Percentiles rank a stretch among this genome's conserved stretches.
Evolutionary conservation across 2,797 vertebrate species (phyloP).

Genomic region (Acrossocheilus fasciatus): DNA sequence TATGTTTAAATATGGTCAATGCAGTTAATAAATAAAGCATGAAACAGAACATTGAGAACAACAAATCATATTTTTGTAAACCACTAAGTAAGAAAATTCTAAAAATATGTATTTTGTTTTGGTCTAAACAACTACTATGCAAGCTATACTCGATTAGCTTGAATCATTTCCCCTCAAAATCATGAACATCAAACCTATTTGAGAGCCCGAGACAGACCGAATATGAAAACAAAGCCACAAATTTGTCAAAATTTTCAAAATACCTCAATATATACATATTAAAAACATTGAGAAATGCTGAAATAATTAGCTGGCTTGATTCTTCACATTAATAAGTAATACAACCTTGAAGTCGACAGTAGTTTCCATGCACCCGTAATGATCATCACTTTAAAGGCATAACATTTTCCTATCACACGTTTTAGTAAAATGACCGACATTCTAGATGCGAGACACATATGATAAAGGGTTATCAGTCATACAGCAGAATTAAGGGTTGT

Average conservation of each 20-base stretch:
- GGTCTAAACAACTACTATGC: not conserved
- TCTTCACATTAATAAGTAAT: slow-evolving; percentile 12
- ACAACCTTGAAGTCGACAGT: slow-evolving; percentile 1
- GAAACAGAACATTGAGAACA: not conserved
- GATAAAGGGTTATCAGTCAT: not conserved
- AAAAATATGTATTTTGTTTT: not conserved
- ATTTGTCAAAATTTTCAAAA: not conserved
- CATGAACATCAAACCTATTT: not conserved
- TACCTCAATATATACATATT: slow-evolving; percentile 11
- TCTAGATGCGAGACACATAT: not conserved
- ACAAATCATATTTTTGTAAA: slow-evolving; percentile 11
- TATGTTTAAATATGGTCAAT: not conserved
- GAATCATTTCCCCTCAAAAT: not conserved
- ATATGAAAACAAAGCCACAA: not conserved
- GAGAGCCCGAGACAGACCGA: not conserved
- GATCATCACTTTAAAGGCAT: not conserved
- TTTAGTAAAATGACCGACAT: not conserved
- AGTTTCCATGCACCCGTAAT: slow-evolving; percentile 18
- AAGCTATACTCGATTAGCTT: slow-evolving; percentile 3
- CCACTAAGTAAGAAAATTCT: not conserved
- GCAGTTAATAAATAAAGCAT: slow-evolving; percentile 16
- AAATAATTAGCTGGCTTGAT: not conserved
- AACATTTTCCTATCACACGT: not conserved
- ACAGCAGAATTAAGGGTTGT: not conserved
- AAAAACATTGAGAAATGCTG: not conserved